phyloP scores from a whole-genome alignment of 2,113 vertebrate genomes.

The Sarotherodon lohbergeri region DNA sequence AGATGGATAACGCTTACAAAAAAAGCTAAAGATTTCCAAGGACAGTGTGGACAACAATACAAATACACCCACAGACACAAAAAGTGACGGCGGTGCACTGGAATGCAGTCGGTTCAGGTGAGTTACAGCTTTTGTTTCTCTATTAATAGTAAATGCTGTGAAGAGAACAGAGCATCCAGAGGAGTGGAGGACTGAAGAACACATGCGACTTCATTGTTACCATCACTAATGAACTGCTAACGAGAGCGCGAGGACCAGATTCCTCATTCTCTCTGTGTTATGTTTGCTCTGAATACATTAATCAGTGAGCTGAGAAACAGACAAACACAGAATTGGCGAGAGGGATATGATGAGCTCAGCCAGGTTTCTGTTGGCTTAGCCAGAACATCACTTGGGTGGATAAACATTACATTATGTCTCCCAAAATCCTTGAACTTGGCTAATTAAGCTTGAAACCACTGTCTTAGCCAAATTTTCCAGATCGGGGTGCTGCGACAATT shows the following conservation, averaged over 20 bases:
- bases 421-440: constrained; percentile 22
- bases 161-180: not conserved
- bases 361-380: constrained; percentile 35
- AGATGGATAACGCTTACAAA: not conserved
- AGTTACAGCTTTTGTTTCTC: constrained; percentile 8
- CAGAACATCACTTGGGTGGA: constrained; percentile 36
- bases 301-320: constrained; percentile 35
- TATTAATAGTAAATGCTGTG: constrained; percentile 36
- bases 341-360: constrained; percentile 9
- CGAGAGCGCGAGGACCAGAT: not conserved
- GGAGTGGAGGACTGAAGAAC: not conserved
- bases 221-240: constrained; percentile 42
- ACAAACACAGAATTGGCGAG: constrained; percentile 35
- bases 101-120: constrained; percentile 62
- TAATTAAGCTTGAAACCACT: constrained; percentile 22
- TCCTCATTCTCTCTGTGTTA: not conserved
- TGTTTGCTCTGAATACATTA: constrained; percentile 49
- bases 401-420: constrained; percentile 29
- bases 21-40: not conserved
- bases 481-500: constrained; percentile 11
- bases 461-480: constrained; percentile 24
- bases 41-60: not conserved
- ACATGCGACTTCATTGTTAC: constrained; percentile 13
- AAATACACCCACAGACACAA: not conserved
- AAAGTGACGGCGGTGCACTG: not conserved